Evolutionary conservation across 2,888 invertebrate genomes (phyloP).

Genomic region (Melangyna quadrimaculata): DNA sequence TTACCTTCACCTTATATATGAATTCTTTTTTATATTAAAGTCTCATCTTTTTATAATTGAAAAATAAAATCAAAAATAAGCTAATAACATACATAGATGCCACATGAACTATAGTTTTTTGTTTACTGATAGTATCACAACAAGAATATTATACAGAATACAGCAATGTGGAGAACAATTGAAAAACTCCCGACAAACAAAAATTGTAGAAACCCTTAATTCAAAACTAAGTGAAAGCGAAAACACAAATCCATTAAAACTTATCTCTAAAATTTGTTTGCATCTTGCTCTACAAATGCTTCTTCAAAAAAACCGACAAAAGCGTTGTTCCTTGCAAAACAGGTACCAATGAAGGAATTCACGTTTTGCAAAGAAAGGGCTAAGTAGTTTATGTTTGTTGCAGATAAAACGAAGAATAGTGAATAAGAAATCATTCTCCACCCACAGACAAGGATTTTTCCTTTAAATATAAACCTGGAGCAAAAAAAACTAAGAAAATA

Average conservation of each 20-base stretch:
- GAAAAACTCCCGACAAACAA: neutral
- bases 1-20: no score
- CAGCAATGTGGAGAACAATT: neutral
- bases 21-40: no score
- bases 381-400: constrained; percentile 56
- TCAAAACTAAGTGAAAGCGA: constrained; percentile 2
- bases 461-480: constrained; percentile 13
- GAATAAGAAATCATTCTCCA: constrained; percentile 39
- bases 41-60: neutral
- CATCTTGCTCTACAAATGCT: constrained; percentile 12
- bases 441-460: constrained; percentile 33
- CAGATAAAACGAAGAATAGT: constrained; percentile 52
- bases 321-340: constrained; percentile 8
- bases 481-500: constrained; percentile 26
- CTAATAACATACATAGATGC: neutral
- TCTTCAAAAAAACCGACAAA: neutral
- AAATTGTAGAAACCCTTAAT: neutral
- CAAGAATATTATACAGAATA: neutral
- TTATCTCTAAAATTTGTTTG: constrained; percentile 55
- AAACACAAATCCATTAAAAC: constrained; percentile 40
- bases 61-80: neutral
- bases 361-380: constrained; percentile 5
- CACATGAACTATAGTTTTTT: neutral
- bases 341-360: neutral
- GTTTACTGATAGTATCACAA: neutral